A percentile compares a stretch with the other conserved stretches of the same genome.
Evolutionary conservation across 2,888 invertebrate species (phyloP).

Genomic region (Noctuana brunneofusca): DNA sequence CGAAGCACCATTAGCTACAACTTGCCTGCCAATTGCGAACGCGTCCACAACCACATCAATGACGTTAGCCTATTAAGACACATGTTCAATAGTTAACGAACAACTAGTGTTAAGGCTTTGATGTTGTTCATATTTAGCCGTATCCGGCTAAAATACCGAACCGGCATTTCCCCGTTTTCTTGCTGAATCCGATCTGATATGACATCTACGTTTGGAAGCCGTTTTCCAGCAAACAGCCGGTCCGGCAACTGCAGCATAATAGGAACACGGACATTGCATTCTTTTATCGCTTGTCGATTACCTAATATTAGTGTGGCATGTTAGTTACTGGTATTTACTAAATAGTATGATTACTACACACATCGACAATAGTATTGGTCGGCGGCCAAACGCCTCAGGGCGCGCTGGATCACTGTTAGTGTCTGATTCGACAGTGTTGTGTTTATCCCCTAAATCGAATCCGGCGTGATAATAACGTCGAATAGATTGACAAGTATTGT

Average conservation of each 20-base stretch:
- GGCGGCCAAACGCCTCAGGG: conserved; percentile 37
- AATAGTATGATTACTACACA: conserved; percentile 9
- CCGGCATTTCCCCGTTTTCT: too few relatives aligned
- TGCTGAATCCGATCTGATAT: too few relatives aligned
- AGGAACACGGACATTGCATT: too few relatives aligned
- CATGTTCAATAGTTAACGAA: too few relatives aligned
- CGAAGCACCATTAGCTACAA: conserved; percentile 10
- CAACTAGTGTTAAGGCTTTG: too few relatives aligned
- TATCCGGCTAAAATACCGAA: too few relatives aligned
- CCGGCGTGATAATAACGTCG: not conserved
- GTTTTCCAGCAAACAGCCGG: too few relatives aligned
- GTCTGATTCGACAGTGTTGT: too few relatives aligned
- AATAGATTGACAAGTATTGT: not conserved
- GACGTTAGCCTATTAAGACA: too few relatives aligned
- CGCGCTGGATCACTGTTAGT: conserved; percentile 33
- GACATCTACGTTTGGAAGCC: too few relatives aligned
- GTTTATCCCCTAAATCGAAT: not conserved
- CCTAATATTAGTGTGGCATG: not conserved
- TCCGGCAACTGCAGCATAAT: too few relatives aligned
- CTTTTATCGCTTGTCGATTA: not conserved
- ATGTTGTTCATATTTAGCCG: too few relatives aligned
- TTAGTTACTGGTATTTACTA: not conserved
- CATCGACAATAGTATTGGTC: conserved; percentile 19
- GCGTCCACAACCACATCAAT: conserved; percentile 9
- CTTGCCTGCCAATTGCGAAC: conserved; percentile 15